Percentiles rank a stretch among this genome's conserved stretches.
Conservation (phyloP, 92 coral and sea anemone species). For the Phenganax subtilis region DNA sequence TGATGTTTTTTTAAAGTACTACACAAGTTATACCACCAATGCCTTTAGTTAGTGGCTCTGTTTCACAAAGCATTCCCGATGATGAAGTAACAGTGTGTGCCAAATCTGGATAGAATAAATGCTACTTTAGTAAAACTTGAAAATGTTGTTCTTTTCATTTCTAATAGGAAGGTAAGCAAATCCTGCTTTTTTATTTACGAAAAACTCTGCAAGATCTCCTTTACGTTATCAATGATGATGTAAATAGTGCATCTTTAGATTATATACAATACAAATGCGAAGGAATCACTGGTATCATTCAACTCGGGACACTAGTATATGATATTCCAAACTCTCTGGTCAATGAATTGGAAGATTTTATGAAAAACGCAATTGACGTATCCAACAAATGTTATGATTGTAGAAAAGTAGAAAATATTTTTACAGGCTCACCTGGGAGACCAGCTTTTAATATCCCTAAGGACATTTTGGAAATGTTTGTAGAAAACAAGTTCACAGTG, state of each 20-base stretch:
- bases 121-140: no score
- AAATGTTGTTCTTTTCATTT: no score
- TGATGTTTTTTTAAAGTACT: no score
- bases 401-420: conserved; percentile 9
- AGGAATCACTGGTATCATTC: conserved; percentile 5
- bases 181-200: conserved; percentile 6
- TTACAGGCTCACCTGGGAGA: conserved; percentile 37
- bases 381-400: background rate
- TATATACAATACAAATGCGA: conserved; percentile 21
- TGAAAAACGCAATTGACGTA: background rate
- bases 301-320: background rate
- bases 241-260: conserved; percentile 2
- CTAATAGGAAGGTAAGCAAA: conserved; percentile 7
- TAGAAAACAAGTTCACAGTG: conserved; percentile 41
- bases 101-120: no score
- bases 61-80: no score
- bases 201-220: conserved; percentile 23
- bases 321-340: conserved; percentile 9
- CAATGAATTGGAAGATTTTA: background rate
- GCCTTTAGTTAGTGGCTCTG: no score
- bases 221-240: background rate
- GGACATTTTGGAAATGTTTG: conserved; percentile 34
- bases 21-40: no score
- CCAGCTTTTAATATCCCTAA: conserved; percentile 37
- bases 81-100: no score